phyloP scores from a whole-genome alignment of 1,140 invertebrate species.

The Paraescarpia echinospica region DNA sequence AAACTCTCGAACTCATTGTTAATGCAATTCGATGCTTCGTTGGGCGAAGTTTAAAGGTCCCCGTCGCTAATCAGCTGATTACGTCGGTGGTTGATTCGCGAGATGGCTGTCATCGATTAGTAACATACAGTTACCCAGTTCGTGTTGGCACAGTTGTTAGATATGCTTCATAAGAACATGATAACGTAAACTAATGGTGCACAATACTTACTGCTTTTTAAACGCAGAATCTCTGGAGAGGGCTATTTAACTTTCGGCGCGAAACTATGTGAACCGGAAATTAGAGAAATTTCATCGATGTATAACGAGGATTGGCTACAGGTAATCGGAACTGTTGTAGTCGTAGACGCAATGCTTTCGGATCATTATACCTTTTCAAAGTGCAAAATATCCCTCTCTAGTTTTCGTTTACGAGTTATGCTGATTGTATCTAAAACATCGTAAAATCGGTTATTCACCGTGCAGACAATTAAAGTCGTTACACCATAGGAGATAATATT shows the following conservation, averaged over 20 bases:
- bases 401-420: too few relatives aligned
- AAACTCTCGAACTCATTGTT: background rate
- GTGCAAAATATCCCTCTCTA: too few relatives aligned
- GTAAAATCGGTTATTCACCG: too few relatives aligned
- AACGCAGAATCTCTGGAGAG: background rate
- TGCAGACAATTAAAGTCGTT: too few relatives aligned
- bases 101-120: background rate
- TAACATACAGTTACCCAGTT: background rate
- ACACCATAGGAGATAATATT: too few relatives aligned
- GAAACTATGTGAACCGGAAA: background rate
- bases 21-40: background rate
- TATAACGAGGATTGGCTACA: background rate
- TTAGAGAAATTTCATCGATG: background rate
- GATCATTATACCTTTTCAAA: too few relatives aligned
- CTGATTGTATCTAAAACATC: too few relatives aligned
- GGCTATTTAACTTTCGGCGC: conserved; percentile 3
- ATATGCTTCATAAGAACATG: background rate
- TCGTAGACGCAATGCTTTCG: background rate
- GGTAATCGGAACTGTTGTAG: background rate
- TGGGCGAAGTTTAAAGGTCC: background rate
- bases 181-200: background rate
- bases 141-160: background rate
- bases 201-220: background rate
- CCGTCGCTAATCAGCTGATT: background rate
- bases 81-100: background rate